Base-by-base conservation (phyloP, 2,888 invertebrate species). In the Nomada fabriciana region DNA sequence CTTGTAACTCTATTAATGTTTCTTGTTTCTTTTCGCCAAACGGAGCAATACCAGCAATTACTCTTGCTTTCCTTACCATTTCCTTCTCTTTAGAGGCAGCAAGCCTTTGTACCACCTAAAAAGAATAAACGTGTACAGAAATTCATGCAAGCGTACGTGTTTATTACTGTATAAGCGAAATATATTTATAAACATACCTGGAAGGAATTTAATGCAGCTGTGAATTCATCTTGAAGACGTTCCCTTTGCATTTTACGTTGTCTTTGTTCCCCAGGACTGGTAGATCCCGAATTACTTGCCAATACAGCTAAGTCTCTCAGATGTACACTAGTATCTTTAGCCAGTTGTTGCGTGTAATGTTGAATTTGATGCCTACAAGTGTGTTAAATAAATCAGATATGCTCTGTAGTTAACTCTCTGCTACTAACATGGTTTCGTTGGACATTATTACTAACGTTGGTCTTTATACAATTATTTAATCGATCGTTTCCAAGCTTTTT, bases 271-370 rank as follows among this genome's bases (percentile, higher is more conserved):
- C 93, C 93, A 36, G 94, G 94, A 85, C 96, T 96, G 55, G 95
- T 95, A 0, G 95, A 94, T 5, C 94, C 91, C 29, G 95, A 94
- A 73, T 90, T 92, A 80, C 85, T 93, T 3, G 95, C 93, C 1
- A 96, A 95, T 84, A 96, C 94, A 89, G 96, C 96, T 90, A 99
- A 95, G 86, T 98, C 97, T 94, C 98, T 98, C 85, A 99, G 95
- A 94, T 97, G 96, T 53, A 96, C 96, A 90, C 97, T 98, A 0
- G 99, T 99, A 92, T 99, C 99, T 93, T 98, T 98, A 0, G 98
- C 98, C 91, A 99, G 94, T 92, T 98, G 98, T 93, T 98, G 98
- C 0, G 99, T 99, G 93, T 98, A 98, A 93, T 98, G 98, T 94
- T 98, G 98, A 88, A 98, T 97, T 94, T 98, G 97, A 93, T 98